phyloP scores from a whole-genome alignment of 2,888 invertebrate genomes.

The Cephus rjabovi region DNA sequence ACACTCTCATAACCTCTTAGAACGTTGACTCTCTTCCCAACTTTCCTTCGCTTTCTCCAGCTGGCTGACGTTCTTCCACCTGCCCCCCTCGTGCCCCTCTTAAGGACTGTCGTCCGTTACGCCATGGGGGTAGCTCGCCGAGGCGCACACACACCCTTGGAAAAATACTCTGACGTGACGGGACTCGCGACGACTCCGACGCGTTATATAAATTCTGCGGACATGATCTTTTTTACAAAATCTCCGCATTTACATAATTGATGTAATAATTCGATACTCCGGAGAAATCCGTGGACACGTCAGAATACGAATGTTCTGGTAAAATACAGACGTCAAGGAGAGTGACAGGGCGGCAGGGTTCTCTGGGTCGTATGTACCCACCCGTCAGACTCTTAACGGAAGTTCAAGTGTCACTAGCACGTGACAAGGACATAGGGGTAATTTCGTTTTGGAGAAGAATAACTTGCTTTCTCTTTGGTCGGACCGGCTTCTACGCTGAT shows the following conservation, averaged over 20 bases:
- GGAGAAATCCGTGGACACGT: constrained; percentile 8
- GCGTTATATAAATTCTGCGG: constrained; percentile 50
- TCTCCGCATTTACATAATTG: constrained; percentile 46
- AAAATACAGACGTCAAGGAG: constrained; percentile 5
- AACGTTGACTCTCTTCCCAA: constrained; percentile 1
- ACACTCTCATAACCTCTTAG: not conserved
- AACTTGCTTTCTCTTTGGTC: too few relatives aligned
- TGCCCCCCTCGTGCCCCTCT: not conserved
- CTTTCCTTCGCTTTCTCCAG: not conserved
- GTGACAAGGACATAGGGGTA: not conserved
- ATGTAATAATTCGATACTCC: constrained; percentile 45
- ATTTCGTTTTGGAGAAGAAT: not conserved
- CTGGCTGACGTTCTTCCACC: constrained; percentile 2
- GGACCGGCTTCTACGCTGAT: not conserved
- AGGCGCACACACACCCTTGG: not conserved
- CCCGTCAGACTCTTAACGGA: not conserved
- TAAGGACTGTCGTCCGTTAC: constrained; percentile 4
- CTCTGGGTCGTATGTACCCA: not conserved
- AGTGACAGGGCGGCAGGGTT: not conserved
- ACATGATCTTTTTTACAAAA: constrained; percentile 45
- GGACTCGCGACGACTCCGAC: constrained; percentile 42
- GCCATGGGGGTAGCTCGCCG: not conserved
- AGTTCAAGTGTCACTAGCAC: not conserved
- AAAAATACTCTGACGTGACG: constrained; percentile 52
- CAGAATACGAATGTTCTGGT: constrained; percentile 10